A percentile compares a stretch with the other conserved stretches of the same genome.
Evolutionary conservation across 2,113 vertebrate genomes (phyloP).

Genomic region (Rhineura floridana): DNA sequence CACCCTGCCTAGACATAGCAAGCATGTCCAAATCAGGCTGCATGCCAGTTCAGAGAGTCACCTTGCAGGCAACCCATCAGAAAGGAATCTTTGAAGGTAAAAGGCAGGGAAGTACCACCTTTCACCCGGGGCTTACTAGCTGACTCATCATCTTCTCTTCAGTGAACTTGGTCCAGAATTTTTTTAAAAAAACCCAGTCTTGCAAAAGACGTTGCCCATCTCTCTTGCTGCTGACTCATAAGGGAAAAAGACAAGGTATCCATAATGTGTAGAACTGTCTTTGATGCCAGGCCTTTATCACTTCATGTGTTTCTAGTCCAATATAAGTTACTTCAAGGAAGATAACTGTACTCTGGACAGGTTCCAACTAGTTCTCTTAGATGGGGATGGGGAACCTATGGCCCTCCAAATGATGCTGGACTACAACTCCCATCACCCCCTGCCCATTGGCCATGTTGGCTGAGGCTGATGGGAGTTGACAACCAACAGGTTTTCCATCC

Average conservation of each 20-base stretch:
- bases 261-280: background rate
- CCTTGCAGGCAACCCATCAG: background rate
- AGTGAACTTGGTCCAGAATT: background rate
- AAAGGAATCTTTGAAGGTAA: background rate
- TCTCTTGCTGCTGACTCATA: conserved; percentile 7
- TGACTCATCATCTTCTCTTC: background rate
- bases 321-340: background rate
- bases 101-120: background rate
- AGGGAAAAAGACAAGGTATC: background rate
- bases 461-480: too few relatives aligned
- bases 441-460: background rate
- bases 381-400: too few relatives aligned
- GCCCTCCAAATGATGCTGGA: background rate
- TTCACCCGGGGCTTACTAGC: background rate
- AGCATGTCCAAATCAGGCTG: background rate
- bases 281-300: background rate
- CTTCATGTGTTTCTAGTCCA: background rate
- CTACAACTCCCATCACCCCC: background rate
- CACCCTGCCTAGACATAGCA: fast-evolving
- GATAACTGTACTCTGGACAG: background rate
- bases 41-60: background rate
- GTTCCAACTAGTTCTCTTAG: background rate
- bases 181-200: conserved; percentile 3
- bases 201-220: background rate
- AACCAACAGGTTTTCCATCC: too few relatives aligned